These are phyloP conservation scores for Montipora foliosa DNA, from an alignment of 64 coral and sea anemone genomes.

Conservation along the genomic window DNA sequence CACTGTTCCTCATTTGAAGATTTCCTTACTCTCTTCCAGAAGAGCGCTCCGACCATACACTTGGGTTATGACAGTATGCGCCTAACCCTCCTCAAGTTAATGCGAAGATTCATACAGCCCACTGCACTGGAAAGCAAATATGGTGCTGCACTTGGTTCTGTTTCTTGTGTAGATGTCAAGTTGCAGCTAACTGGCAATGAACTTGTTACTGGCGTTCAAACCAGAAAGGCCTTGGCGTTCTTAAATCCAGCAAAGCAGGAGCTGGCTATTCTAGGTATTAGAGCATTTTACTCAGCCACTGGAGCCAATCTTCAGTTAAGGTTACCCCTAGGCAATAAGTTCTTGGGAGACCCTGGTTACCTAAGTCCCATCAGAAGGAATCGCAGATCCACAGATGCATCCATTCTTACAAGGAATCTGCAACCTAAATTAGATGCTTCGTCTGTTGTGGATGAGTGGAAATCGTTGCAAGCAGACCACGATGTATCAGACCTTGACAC, in stretches of 20 bases:
- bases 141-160: background rate
- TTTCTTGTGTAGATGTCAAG: background rate
- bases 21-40: background rate
- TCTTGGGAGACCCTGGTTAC: background rate
- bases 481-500: background rate
- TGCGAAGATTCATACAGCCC: background rate
- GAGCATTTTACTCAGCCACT: background rate
- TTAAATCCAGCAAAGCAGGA: background rate
- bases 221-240: background rate
- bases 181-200: background rate
- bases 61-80: background rate
- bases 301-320: background rate
- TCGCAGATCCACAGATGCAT: background rate
- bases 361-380: background rate
- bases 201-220: background rate
- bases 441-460: background rate
- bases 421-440: background rate
- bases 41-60: background rate
- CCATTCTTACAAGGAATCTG: background rate
- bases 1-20: background rate
- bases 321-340: background rate
- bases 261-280: background rate
- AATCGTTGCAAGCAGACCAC: too few species aligned
- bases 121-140: background rate
- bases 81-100: background rate